Percentiles rank a stretch among this genome's conserved stretches.
Evolutionary conservation across 2,888 invertebrate species (phyloP).

Genomic region (Pyrrhosoma nymphula): DNA sequence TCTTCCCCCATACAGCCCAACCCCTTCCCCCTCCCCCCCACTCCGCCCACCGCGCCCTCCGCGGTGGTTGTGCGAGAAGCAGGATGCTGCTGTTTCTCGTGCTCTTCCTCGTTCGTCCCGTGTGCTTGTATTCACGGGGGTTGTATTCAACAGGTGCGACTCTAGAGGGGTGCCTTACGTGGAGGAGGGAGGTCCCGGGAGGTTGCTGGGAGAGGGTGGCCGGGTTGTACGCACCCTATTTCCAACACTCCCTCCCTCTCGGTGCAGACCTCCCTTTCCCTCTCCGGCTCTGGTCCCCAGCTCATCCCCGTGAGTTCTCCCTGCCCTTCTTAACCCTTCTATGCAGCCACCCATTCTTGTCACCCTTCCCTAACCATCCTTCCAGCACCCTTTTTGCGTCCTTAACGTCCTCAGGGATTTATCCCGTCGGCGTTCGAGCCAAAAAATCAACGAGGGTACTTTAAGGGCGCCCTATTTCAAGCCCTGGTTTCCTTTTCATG

Average conservation of each 20-base stretch:
- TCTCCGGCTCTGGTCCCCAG: background rate
- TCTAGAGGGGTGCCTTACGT: background rate
- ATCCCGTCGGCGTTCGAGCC: background rate
- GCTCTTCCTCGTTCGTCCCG: no score
- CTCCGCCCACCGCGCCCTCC: background rate
- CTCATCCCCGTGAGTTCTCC: background rate
- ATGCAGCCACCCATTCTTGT: background rate
- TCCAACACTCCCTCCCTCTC: background rate
- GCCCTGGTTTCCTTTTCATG: background rate
- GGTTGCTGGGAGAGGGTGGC: background rate
- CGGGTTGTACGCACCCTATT: background rate
- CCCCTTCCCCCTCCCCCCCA: background rate
- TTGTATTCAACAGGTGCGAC: constrained; percentile 57
- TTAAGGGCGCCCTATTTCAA: no score
- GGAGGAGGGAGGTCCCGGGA: background rate
- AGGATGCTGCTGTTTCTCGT: background rate
- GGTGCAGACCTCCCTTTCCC: no score
- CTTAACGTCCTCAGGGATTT: background rate
- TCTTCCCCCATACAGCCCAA: background rate
- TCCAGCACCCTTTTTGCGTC: background rate
- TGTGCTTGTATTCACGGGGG: constrained; percentile 41
- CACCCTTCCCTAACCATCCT: background rate
- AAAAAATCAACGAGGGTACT: constrained; percentile 5
- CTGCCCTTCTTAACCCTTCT: background rate
- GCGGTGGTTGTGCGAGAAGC: background rate